Conservation (phyloP, 2,888 invertebrate genomes). For the Tenthredo distinguenda region DNA sequence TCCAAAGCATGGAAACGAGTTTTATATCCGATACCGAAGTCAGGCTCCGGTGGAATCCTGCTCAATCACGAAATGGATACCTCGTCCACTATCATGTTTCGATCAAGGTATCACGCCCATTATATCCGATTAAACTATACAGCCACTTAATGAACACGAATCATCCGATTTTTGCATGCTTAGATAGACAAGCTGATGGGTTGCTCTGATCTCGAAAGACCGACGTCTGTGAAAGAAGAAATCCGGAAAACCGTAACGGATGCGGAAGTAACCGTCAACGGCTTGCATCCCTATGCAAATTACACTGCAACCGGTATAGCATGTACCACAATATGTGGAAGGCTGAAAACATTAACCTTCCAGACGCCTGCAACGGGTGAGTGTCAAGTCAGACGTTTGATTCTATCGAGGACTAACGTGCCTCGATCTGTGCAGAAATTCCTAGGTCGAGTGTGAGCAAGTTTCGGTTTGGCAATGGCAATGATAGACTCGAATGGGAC, state of each 20-base stretch:
- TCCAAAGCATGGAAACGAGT: neutral
- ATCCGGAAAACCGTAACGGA: neutral
- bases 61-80: constrained; percentile 56
- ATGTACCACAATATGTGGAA: constrained; percentile 56
- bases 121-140: neutral
- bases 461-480: constrained; percentile 41
- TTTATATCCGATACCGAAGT: neutral
- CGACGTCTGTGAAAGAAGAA: neutral
- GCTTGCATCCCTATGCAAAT: constrained; percentile 60
- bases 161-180: neutral
- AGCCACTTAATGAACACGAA: neutral
- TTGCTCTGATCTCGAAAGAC: neutral
- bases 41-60: constrained; percentile 60
- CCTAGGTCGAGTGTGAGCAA: constrained; percentile 60
- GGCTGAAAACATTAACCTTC: neutral
- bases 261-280: neutral
- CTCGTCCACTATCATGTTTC: constrained; percentile 58
- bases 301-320: constrained; percentile 60
- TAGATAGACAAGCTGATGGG: neutral
- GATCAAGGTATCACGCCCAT: constrained; percentile 58
- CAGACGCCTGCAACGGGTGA: constrained; percentile 54
- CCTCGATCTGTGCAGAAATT: constrained; percentile 56
- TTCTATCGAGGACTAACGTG: neutral
- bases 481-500: constrained; percentile 59
- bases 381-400: neutral